Base-by-base conservation (phyloP, 1,140 invertebrate species). In the Acromyrmex heyeri region DNA sequence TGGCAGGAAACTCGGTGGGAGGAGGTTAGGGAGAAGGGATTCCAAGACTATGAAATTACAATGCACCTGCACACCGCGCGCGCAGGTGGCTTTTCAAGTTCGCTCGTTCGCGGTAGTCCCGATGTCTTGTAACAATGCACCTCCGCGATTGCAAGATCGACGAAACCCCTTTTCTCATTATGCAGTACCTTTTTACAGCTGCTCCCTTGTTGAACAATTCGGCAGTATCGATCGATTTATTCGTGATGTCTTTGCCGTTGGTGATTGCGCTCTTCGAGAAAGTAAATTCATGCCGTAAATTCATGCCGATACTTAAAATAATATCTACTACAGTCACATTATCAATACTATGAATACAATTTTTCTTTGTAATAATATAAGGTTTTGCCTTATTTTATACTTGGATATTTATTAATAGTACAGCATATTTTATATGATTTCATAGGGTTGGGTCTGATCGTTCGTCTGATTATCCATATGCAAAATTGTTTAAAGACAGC, bases 31-130 rank as follows among this genome's bases (percentile, higher is more conserved):
- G 69, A 2, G 48, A 69, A 38, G 24, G 38, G 50, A 10, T 64
- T 78, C 75, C 86, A 91, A 92, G 92, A 91, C 90, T 90, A 87
- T 89, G 83, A 89, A 91, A 87, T 88, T 86, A 81, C 87, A 57
- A 82, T 87, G 88, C 91, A 93, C 88, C 91, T 92, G 91, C 78
- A 90, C 87, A 89, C 86, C 85, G 21, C 30, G 70, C 76, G 76
- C 64, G 77, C 87, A 89, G 85, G 85, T 92, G 91, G 78, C 86
- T 88, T 90, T 87, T 53, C 88, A 87, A 59, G 34, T 76, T 55
- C 64, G 81, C 77, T 55, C 44, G 30, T 44, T 21, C 64, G 61
- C 62, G 72, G 62, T 21, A 16, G 79, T 76, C 69, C 76, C 72
- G 34, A 21, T 55, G 48, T 50, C 14, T 64, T 55, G 67, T 44